Evolutionary conservation across 2,888 invertebrate species (phyloP).

Genomic region (Melipona bicolor): DNA sequence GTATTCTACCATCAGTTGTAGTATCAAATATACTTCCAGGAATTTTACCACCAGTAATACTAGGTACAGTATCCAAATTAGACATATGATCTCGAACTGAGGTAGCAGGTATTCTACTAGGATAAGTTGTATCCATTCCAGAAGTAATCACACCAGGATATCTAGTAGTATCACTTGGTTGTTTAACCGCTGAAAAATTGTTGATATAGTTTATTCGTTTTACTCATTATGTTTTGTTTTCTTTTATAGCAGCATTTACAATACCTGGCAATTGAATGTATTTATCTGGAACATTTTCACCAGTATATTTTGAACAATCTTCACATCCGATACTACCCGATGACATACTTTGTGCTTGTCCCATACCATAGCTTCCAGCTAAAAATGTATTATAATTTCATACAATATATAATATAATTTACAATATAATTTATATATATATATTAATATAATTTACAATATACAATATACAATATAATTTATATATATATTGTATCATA

Average conservation of each 20-base stretch:
- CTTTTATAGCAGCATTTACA: not conserved
- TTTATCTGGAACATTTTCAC: slow-evolving; percentile 42
- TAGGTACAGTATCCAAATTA: slow-evolving; percentile 38
- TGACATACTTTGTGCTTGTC: slow-evolving; percentile 95
- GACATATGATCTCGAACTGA: slow-evolving; percentile 32
- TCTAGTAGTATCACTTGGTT: slow-evolving; percentile 1
- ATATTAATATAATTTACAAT: not conserved
- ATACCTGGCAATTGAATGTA: slow-evolving; percentile 29
- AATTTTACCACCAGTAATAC: slow-evolving; percentile 46
- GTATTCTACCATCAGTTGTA: slow-evolving; percentile 26
- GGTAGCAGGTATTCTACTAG: slow-evolving; percentile 38
- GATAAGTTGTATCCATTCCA: slow-evolving; percentile 25
- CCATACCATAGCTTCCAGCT: slow-evolving; percentile 94
- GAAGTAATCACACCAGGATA: slow-evolving; percentile 16
- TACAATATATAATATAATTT: not conserved
- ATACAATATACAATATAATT: not conserved
- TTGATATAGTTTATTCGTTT: slow-evolving; percentile 14
- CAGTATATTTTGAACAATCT: slow-evolving; percentile 86
- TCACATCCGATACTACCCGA: slow-evolving; percentile 89
- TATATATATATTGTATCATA: too few relatives aligned
- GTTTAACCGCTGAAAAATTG: not conserved
- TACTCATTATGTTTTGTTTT: not conserved
- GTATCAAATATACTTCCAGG: slow-evolving; percentile 43
- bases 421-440: not conserved
- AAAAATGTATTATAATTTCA: slow-evolving; percentile 60